Base-by-base conservation (phyloP, 2,888 invertebrate genomes). In the Buathra laborator region DNA sequence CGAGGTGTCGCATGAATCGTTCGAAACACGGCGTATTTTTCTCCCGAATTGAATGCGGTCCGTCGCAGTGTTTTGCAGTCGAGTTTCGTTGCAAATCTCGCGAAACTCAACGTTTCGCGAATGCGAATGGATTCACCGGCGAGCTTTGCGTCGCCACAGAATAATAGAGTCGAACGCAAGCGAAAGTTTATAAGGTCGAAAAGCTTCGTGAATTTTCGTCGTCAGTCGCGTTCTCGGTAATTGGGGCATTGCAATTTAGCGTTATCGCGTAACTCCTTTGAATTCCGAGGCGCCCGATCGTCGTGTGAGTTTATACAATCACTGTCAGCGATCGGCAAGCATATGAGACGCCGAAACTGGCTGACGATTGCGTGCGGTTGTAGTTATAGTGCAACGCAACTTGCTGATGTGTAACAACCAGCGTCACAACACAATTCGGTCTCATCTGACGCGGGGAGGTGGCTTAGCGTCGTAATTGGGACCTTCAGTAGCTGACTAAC, bases 201-300 rank as follows among this genome's bases (percentile, higher is more conserved):
- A 59, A 29, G 19, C 24, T 51, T 51, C 71, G 67, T 6, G 48
- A 46, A 79, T 80, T 59, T 37, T 81, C 76, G 84, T 84, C 80
- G 72, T 81, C 82, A 75, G 68, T 66, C 78, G 51, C 64, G 76
- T 37, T 37, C 37, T 0, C 79, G 80, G 86, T 87, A 88, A 89
- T 88, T 89, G 87, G 81, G 67, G 71, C 80, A 82, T 80, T 72
- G 84, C 67, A 86, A 88, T 87, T 87, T 85, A 72, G 68, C 51
- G 72, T 2, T 16, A 56, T 53, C 37, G 19, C 37, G 14, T 19
- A 74, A 66, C 46, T 59, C 44, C 53, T 79, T 72, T 77, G 53
- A 70, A 44, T 67, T 12, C 44, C 44, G 37, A 37, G 37, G 37
- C 6, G 9, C 37, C 37, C 5, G 6, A 9, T 37, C 37, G 37